Conservation (phyloP, 2,113 vertebrate genomes). For the Arvicanthis niloticus region DNA sequence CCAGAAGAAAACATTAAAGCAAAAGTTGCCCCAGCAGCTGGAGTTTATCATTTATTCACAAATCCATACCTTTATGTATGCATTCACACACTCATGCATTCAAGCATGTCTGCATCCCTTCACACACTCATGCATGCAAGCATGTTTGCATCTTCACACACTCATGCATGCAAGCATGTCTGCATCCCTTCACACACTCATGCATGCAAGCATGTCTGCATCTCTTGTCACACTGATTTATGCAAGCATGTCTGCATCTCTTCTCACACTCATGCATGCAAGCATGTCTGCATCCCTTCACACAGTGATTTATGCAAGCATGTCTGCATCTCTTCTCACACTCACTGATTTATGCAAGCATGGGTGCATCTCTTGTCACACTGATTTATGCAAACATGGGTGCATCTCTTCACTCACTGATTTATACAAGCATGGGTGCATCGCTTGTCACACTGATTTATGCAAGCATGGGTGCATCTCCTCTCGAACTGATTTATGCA, state of each 20-base stretch:
- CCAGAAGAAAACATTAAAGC: background rate
- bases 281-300: background rate
- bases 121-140: background rate
- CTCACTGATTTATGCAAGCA: too few species aligned
- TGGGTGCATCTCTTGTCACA: background rate
- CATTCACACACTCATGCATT: background rate
- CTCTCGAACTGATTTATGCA: background rate
- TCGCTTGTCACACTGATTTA: too few species aligned
- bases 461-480: too few species aligned
- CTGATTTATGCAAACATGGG: background rate
- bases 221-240: background rate
- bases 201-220: background rate
- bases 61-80: background rate
- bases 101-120: too few species aligned
- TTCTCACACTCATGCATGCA: too few species aligned
- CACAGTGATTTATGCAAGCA: background rate
- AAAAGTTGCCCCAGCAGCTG: background rate
- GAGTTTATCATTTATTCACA: background rate
- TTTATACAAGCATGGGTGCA: background rate
- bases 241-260: too few species aligned
- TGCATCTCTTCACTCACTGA: background rate
- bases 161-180: too few species aligned
- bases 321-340: too few species aligned
- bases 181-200: background rate
- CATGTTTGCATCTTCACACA: background rate